Evolutionary conservation across 2,113 vertebrate genomes (phyloP).

Genomic region (Antennarius striatus): DNA sequence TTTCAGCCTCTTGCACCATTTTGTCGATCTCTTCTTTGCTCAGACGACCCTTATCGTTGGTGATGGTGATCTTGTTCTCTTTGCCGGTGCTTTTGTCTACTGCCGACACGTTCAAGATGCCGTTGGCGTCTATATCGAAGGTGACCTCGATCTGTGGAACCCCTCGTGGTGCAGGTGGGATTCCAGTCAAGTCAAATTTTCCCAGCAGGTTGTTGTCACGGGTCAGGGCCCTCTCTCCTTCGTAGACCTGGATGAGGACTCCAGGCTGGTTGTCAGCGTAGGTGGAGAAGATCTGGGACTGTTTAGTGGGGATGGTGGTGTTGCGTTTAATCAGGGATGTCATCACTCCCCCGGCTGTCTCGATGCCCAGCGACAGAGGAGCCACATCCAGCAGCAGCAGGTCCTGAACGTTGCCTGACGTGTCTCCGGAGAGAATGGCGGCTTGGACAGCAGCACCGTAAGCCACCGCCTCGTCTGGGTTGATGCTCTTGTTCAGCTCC

Average conservation of each 20-base stretch:
- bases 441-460: constrained; percentile 90
- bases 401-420: constrained; percentile 88
- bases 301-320: too few species aligned
- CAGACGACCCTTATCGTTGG: too few species aligned
- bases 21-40: too few species aligned
- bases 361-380: too few species aligned
- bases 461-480: constrained; percentile 88
- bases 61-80: too few species aligned
- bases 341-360: too few species aligned
- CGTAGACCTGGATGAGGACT: constrained; percentile 62
- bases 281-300: too few species aligned
- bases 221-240: constrained; percentile 56
- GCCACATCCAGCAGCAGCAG: constrained; percentile 70
- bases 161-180: constrained; percentile 42
- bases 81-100: too few species aligned
- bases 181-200: constrained; percentile 48
- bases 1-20: too few species aligned
- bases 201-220: constrained; percentile 62
- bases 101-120: too few species aligned
- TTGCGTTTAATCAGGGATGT: too few species aligned
- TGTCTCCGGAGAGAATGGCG: constrained; percentile 87
- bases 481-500: constrained; percentile 89
- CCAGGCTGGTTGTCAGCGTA: constrained; percentile 87
- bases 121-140: too few species aligned
- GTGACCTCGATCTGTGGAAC: constrained; percentile 35